phyloP scores from a whole-genome alignment of 35 echinoderm and acorn worm genomes.

The Apostichopus californicus region DNA sequence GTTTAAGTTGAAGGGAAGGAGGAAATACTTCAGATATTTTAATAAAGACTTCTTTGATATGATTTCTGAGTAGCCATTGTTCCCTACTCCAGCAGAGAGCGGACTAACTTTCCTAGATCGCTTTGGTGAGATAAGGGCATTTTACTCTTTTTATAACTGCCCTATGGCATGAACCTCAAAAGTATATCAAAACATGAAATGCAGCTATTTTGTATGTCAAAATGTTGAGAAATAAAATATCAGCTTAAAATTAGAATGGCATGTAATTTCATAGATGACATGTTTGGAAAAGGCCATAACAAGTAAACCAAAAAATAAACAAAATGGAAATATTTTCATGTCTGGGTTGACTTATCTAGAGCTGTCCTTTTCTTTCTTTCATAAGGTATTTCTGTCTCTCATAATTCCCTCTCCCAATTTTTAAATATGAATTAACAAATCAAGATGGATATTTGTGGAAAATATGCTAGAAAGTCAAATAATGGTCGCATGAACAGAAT shows the following conservation, averaged over 20 bases:
- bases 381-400: no score
- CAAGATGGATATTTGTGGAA: no score
- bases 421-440: no score
- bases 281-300: neutral
- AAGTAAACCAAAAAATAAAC: no score
- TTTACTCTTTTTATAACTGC: neutral
- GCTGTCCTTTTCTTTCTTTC: no score
- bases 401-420: no score
- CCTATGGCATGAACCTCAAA: neutral
- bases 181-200: neutral
- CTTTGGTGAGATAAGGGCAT: neutral
- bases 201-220: neutral
- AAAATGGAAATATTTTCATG: no score
- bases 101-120: neutral
- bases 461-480: no score
- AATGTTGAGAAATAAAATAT: neutral
- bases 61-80: neutral
- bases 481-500: no score
- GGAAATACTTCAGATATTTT: conserved; percentile 9
- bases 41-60: conserved; percentile 7
- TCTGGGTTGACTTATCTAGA: no score
- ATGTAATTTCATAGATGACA: neutral
- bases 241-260: no score
- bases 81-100: neutral
- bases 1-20: neutral